Conservation (phyloP, 35 echinoderm and acorn worm species). For the Anneissia japonica region DNA sequence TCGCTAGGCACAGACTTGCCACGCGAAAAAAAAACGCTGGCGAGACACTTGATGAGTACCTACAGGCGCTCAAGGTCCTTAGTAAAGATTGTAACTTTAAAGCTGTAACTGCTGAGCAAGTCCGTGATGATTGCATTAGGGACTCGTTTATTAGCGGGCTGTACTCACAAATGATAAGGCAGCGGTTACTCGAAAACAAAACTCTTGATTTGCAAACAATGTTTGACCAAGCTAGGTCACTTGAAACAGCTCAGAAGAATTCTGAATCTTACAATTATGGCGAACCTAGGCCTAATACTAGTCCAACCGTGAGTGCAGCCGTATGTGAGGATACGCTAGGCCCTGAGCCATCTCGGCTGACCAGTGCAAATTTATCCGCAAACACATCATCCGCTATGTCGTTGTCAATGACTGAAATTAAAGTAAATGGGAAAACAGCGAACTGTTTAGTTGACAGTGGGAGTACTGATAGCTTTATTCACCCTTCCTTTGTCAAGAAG, state of each 20-base stretch:
- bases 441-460: conserved; percentile 36
- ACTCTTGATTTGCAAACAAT: conserved; percentile 20
- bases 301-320: conserved; percentile 4
- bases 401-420: conserved; percentile 27
- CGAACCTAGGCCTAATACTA: not conserved
- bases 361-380: not conserved
- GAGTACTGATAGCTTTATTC: conserved; percentile 25
- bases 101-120: not conserved
- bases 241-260: conserved; percentile 25
- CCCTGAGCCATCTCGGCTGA: not conserved
- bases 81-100: conserved; percentile 26
- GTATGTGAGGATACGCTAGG: not conserved
- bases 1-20: conserved; percentile 20
- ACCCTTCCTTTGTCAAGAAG: conserved; percentile 22
- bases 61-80: conserved; percentile 15
- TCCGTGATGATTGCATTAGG: conserved; percentile 23
- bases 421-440: conserved; percentile 12
- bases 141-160: conserved; percentile 32
- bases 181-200: conserved; percentile 19
- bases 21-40: conserved; percentile 25
- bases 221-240: conserved; percentile 33
- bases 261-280: conserved; percentile 18
- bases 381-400: conserved; percentile 14
- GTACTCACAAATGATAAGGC: not conserved
- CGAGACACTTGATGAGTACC: conserved; percentile 23